Percentiles rank a stretch among this genome's conserved stretches.
These are phyloP conservation scores for Phalacrocorax brasilianus DNA, from an alignment of 2,113 vertebrate species.

Conservation along the genomic window DNA sequence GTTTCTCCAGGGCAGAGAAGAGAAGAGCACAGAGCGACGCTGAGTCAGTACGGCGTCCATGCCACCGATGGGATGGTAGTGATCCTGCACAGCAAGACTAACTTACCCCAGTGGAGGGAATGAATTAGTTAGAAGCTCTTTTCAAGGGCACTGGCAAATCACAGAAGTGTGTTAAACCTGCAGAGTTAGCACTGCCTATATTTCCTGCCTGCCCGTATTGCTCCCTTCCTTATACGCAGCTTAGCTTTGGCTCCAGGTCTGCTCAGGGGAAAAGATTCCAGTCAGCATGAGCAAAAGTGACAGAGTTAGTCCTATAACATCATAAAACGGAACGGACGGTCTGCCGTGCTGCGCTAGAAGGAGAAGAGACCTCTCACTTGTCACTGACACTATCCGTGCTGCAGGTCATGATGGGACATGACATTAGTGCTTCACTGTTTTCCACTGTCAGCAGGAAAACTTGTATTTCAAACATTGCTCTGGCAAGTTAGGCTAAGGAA, in stretches of 20 bases:
- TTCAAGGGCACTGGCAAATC: constrained; percentile 8
- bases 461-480: background rate
- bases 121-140: background rate
- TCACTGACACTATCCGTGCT: background rate
- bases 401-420: background rate
- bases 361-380: background rate
- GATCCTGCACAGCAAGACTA: background rate
- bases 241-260: background rate
- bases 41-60: background rate
- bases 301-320: background rate
- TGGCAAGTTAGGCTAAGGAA: background rate
- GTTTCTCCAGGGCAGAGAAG: background rate
- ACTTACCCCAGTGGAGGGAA: background rate
- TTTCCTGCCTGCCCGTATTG: background rate
- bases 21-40: background rate
- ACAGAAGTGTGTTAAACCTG: background rate
- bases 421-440: background rate
- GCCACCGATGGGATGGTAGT: background rate
- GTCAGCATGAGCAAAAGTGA: background rate
- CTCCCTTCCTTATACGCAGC: background rate
- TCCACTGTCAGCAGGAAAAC: background rate
- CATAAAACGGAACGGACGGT: background rate
- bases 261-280: background rate
- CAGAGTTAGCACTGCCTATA: background rate
- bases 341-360: background rate